Evolutionary conservation across 2,888 invertebrate species (phyloP), one percentile per base, ranked within the genome.

Genomic region (Synanthedon vespiformis): DNA sequence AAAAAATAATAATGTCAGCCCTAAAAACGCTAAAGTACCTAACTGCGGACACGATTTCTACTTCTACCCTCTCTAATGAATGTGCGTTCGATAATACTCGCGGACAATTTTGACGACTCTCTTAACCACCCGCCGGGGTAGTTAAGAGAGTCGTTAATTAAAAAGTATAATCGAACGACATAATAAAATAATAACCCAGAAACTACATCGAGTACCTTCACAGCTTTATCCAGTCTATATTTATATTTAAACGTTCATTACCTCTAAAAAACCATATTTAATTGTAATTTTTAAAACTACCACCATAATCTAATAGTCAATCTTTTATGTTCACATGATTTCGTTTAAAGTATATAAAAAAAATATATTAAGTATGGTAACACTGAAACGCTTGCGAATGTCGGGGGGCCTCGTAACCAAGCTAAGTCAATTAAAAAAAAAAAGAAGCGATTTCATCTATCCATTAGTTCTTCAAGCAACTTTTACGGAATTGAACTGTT

Each of bases 171-270:
- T 34, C 34, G 34, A 34, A 34, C 34, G 34, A 34, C 34, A 34
- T 34, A 22, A 22, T 22, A 4, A n/a, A n/a, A 5, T 22, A 5
- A 22, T 5, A 34, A 34, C 34, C 10, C 34, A 8, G 34, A 34
- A 34, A 51, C 40, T 55, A 55, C 41, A 27, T 41, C 49, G 18
- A 51, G n/a, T 56, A 65, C 22, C 22, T 64, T 56, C 61, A 59
- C 70, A 71, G 70, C 70, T 57, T 59, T 59, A 60, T 62, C 68
- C 69, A 70, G 70, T 70, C 68, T 67, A 67, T 70, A 57, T 59
- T 61, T 67, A 67, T 70, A 57, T 59, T 61, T 62, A 63, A 65
- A 63, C 61, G 16, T 57, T 57, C 58, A 64, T 51, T 53, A 41
- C 51, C 16, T 53, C 22, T 22, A 22, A 22, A 22, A 22, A 50